phyloP scores from a whole-genome alignment of 1,140 invertebrate species.

The Nautilus pompilius region DNA sequence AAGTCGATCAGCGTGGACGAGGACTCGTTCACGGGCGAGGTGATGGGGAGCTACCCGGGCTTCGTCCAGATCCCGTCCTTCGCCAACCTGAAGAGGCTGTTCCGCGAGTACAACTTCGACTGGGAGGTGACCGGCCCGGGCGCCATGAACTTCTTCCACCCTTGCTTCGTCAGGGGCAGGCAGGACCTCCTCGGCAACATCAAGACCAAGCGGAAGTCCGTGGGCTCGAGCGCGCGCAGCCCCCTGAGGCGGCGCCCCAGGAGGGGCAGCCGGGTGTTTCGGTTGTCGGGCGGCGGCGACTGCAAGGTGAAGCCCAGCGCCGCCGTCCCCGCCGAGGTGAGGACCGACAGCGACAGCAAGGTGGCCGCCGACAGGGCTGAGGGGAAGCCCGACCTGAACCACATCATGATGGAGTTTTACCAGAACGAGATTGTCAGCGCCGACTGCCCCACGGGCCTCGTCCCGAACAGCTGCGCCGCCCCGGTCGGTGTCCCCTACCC shows the following conservation, averaged over 20 bases:
- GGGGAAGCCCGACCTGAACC: no score
- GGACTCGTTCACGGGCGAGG: conserved; percentile 22
- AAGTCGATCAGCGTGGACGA: conserved; percentile 17
- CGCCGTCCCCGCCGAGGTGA: no score
- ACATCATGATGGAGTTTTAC: no score
- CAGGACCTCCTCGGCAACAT: conserved; percentile 18
- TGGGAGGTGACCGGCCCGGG: conserved; percentile 21
- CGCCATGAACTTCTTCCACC: conserved; percentile 30
- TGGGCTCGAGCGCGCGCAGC: not conserved
- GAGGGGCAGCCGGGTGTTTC: no score
- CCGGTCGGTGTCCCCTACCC: no score
- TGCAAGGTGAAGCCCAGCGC: no score
- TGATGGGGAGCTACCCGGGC: conserved; percentile 35
- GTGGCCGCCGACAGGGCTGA: no score
- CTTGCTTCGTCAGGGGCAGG: conserved; percentile 20
- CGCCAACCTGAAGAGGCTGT: conserved; percentile 32
- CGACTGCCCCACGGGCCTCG: no score
- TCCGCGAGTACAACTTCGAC: conserved; percentile 37
- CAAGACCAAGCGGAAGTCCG: conserved; percentile 25
- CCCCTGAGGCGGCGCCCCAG: not conserved
- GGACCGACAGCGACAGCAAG: no score
- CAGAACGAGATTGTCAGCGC: no score
- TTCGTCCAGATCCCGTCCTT: conserved; percentile 37
- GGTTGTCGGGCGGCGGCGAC: no score
- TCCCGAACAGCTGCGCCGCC: no score